These are phyloP conservation scores for Prolemur simus DNA, from an alignment of 2,113 vertebrate genomes.

Conservation along the genomic window DNA sequence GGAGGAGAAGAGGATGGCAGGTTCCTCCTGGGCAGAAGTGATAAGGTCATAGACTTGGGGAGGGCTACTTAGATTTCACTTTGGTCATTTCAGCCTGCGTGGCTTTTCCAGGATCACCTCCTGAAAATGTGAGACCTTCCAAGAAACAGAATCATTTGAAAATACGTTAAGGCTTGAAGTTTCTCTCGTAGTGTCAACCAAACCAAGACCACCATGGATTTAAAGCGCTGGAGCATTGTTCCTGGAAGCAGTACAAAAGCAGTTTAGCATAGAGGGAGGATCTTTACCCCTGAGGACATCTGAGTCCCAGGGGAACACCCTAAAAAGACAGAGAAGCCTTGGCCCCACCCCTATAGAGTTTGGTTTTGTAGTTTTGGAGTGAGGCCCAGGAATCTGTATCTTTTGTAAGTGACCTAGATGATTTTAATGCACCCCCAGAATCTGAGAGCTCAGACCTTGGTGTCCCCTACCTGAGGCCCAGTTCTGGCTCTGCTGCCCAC, in stretches of 20 bases:
- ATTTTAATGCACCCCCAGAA: neutral
- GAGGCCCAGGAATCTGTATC: neutral
- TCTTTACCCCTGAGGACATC: neutral
- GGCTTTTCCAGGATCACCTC: neutral
- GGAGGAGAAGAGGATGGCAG: neutral
- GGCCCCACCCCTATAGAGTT: neutral
- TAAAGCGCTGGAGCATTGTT: neutral
- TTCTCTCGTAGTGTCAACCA: neutral
- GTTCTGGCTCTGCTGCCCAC: neutral
- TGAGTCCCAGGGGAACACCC: neutral
- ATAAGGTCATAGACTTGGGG: neutral
- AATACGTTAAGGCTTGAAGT: neutral
- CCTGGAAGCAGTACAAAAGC: neutral
- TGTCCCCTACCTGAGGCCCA: neutral
- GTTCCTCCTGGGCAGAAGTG: neutral
- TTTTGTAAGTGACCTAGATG: neutral
- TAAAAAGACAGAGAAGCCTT: neutral
- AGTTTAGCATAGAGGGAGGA: neutral
- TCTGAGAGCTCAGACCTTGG: neutral
- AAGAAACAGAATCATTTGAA: constrained; percentile 29
- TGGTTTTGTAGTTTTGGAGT: neutral
- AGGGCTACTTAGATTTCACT: neutral
- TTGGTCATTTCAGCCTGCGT: neutral
- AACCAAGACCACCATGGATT: neutral
- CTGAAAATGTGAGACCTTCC: neutral